These are phyloP conservation scores for Stigmatopora nigra DNA, from an alignment of 2,113 vertebrate genomes.

Conservation along the genomic window DNA sequence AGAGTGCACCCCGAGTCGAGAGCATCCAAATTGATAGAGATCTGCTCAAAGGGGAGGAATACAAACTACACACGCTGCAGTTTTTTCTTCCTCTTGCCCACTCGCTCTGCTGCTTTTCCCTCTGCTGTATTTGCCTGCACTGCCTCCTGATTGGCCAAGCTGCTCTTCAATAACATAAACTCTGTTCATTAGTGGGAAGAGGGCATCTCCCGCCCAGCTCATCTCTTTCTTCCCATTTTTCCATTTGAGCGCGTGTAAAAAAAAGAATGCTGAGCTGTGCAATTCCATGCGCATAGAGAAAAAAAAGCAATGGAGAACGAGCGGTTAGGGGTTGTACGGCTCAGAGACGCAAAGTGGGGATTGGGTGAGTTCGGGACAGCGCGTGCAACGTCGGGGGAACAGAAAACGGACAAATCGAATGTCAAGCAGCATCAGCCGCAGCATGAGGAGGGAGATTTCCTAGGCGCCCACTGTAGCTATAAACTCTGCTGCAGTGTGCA, in stretches of 20 bases:
- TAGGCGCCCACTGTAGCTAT: constrained; percentile 43
- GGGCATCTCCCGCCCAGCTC: constrained; percentile 52
- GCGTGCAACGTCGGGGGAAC: constrained; percentile 30
- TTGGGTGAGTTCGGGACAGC: constrained; percentile 41
- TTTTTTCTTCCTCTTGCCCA: constrained; percentile 63
- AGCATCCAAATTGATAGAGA: constrained; percentile 66
- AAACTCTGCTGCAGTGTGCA: constrained; percentile 61
- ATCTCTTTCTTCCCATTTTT: constrained; percentile 23
- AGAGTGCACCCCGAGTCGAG: constrained; percentile 45
- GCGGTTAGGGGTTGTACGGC: background rate
- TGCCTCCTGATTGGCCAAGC: constrained; percentile 63
- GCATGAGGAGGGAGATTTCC: constrained; percentile 36
- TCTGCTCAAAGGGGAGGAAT: constrained; percentile 61
- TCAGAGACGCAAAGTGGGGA: constrained; percentile 14
- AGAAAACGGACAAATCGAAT: constrained; percentile 15
- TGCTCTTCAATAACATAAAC: constrained; percentile 69
- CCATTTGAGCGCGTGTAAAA: constrained; percentile 51
- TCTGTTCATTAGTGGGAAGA: constrained; percentile 68
- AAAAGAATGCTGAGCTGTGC: constrained; percentile 67
- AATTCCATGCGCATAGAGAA: constrained; percentile 51
- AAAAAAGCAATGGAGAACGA: constrained; percentile 44
- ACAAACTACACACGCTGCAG: constrained; percentile 67
- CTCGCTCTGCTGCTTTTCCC: constrained; percentile 57
- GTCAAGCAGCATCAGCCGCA: constrained; percentile 13
- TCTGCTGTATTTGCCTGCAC: constrained; percentile 56